A percentile compares a stretch with the other conserved stretches of the same genome.
phyloP scores from a whole-genome alignment of 2,888 invertebrate species.

The Acrocera orbiculus region DNA sequence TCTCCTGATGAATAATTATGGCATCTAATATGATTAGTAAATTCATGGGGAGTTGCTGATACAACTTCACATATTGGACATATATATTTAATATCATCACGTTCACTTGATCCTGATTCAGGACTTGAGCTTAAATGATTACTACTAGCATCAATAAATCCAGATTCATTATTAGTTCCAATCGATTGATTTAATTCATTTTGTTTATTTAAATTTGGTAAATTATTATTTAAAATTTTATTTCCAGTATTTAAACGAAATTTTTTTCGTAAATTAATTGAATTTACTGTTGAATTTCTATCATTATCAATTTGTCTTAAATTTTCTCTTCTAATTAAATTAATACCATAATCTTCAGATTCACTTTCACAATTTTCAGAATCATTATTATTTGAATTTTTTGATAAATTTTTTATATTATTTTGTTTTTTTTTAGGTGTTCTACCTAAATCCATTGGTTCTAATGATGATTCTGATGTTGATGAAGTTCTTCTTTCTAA shows the following conservation, averaged over 20 bases:
- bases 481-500: slow-evolving; percentile 27
- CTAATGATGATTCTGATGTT: slow-evolving; percentile 30
- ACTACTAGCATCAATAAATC: slow-evolving; percentile 26
- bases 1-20: slow-evolving; percentile 40
- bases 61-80: slow-evolving; percentile 49
- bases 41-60: slow-evolving; percentile 44
- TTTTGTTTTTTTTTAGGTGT: slow-evolving; percentile 22
- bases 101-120: slow-evolving; percentile 25
- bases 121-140: slow-evolving; percentile 22
- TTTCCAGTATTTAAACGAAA: slow-evolving; percentile 23
- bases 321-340: too few relatives aligned
- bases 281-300: slow-evolving; percentile 14
- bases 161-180: slow-evolving; percentile 24
- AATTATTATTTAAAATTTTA: slow-evolving; percentile 1
- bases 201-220: too few relatives aligned
- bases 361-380: slow-evolving; percentile 12
- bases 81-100: slow-evolving; percentile 30
- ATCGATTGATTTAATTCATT: too few relatives aligned
- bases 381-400: slow-evolving; percentile 6
- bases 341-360: slow-evolving; percentile 14
- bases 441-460: slow-evolving; percentile 28
- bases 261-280: slow-evolving; percentile 27
- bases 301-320: slow-evolving; percentile 9
- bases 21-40: slow-evolving; percentile 49
- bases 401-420: background rate